Conservation (phyloP, 2,797 vertebrate genomes). For the Garrulus glandarius region DNA sequence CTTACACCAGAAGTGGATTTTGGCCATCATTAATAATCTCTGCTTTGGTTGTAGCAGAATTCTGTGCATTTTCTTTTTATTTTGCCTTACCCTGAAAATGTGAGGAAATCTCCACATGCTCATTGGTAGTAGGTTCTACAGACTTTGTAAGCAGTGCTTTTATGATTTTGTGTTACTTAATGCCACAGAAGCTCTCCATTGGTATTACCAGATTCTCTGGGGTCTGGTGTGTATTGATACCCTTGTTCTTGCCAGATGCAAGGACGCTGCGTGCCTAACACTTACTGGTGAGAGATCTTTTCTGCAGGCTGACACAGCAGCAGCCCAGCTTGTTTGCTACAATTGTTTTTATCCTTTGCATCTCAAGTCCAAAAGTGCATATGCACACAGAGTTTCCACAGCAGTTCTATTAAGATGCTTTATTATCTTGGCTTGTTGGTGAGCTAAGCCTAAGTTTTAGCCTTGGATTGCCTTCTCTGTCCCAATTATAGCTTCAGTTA, state of each 20-base stretch:
- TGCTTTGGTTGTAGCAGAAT: neutral
- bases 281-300: neutral
- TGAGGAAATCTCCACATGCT: neutral
- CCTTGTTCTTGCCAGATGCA: neutral
- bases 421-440: conserved; percentile 18
- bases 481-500: conserved; percentile 42
- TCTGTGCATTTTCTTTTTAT: neutral
- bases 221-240: neutral
- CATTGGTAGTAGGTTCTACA: neutral
- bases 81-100: neutral
- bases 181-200: neutral
- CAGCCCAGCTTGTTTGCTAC: neutral
- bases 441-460: conserved; percentile 33
- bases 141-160: neutral
- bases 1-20: neutral
- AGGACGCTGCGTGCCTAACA: neutral
- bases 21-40: neutral
- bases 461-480: conserved; percentile 31
- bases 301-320: neutral
- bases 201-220: neutral
- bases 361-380: neutral
- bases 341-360: conserved; percentile 10
- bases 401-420: conserved; percentile 38
- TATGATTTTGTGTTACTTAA: neutral
- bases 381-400: neutral